These are phyloP conservation scores for Epinephelus awoara DNA, from an alignment of 2,797 vertebrate species.

Conservation along the genomic window DNA sequence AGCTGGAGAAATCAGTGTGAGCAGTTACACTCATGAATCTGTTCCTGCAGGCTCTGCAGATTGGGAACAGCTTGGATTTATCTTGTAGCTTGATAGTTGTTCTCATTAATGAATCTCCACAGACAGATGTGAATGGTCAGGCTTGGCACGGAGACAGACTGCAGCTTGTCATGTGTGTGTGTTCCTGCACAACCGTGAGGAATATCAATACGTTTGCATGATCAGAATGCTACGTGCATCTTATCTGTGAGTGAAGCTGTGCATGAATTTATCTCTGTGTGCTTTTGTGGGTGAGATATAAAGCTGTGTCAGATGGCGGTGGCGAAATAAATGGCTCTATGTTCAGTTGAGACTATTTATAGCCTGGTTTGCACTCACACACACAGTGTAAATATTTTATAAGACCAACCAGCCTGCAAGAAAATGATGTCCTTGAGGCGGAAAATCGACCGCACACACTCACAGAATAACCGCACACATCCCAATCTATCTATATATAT, in stretches of 20 bases:
- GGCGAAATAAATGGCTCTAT: slow-evolving; percentile 41
- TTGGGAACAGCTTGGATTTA: neutral
- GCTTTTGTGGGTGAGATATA: neutral
- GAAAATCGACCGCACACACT: slow-evolving; percentile 20
- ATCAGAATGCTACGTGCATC: slow-evolving; percentile 25
- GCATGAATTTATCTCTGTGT: slow-evolving; percentile 16
- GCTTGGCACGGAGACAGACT: neutral
- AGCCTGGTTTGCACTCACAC: slow-evolving; percentile 50
- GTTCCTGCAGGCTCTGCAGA: neutral
- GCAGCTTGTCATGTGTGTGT: neutral
- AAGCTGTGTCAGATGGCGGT: neutral
- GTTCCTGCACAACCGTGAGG: slow-evolving; percentile 5
- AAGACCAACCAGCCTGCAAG: slow-evolving; percentile 39
- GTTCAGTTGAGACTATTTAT: slow-evolving; percentile 68
- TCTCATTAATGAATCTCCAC: neutral
- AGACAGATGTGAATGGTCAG: neutral
- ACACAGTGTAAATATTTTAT: slow-evolving; percentile 69
- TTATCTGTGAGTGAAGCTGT: neutral
- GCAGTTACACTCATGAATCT: neutral
- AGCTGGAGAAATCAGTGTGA: neutral
- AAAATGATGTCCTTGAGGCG: slow-evolving; percentile 46
- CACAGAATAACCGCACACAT: slow-evolving; percentile 13
- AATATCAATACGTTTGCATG: slow-evolving; percentile 43
- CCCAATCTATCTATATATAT: neutral
- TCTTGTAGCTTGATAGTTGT: neutral